Base-by-base conservation (phyloP, 2,888 invertebrate species). In the Tachina grossa region DNA sequence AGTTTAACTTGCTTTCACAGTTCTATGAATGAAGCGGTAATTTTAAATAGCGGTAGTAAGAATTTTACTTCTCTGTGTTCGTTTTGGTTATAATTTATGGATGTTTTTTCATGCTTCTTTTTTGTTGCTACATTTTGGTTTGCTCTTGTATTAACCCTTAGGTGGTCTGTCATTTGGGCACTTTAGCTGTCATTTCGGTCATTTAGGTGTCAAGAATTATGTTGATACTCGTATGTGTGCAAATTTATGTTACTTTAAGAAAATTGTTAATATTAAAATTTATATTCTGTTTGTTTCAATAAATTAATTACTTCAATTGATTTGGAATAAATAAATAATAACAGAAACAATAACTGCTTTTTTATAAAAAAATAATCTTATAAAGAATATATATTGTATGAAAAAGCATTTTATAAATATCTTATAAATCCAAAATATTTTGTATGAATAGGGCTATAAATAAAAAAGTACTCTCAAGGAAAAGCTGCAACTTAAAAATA, bases 141-240 rank as follows among this genome's bases (percentile, higher is more conserved):
- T 68, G 51, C 43, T 39, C 69, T 78, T 68, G 16, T 45, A 41
- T 74, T 41, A 61, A 22, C 55, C 75, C 77, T 61, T 74, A 61
- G 66, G 72, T 72, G 74, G 71, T 55, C 72, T 85, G 85, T 85
- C 87, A 84, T 63, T 72, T 83, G 84, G 77, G 83, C 86, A 87
- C 84, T 84, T 68, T 22, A 63, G 51, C 68, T 82, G 86, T 86
- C 79, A 72, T 63, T 66, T 61, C 63, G 71, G 65, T 45, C 39
- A 68, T 78, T 83, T 78, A 77, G 61, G 77, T 78, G 77, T 68
- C 74, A 83, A 83, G 83, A 72, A 72, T 51, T 68, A 68, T 68
- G 59, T 43, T 14, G 22, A 8, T 14, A 6, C 11, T 31, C 13
- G 31, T 31, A 31, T 31, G 31, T 31, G 31, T 57, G 4, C 55